These are phyloP conservation scores for Anniella stebbinsi DNA, from an alignment of 2,797 vertebrate species.

Conservation along the genomic window DNA sequence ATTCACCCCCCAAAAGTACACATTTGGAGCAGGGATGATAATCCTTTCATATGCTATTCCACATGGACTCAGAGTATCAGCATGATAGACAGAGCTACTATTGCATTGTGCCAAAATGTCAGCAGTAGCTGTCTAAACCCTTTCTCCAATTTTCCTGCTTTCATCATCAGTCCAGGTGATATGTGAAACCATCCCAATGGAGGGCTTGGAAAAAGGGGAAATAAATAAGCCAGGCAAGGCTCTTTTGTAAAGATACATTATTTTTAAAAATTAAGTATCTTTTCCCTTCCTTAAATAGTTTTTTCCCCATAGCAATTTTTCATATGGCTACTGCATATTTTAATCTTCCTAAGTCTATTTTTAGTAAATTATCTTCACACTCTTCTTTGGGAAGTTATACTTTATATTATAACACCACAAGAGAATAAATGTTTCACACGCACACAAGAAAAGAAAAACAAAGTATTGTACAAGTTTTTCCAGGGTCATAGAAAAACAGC, in stretches of 20 bases:
- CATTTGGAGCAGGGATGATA: background rate
- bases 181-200: background rate
- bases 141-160: background rate
- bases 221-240: constrained; percentile 2
- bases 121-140: background rate
- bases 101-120: background rate
- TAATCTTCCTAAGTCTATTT: constrained; percentile 40
- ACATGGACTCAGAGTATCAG: background rate
- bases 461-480: constrained; percentile 21
- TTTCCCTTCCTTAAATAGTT: constrained; percentile 12
- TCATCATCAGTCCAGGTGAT: background rate
- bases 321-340: constrained; percentile 21
- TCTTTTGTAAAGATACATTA: background rate
- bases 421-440: constrained; percentile 56
- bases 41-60: background rate
- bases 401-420: constrained; percentile 38
- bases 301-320: background rate
- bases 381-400: constrained; percentile 34
- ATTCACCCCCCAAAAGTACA: background rate
- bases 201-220: background rate
- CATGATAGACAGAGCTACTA: background rate
- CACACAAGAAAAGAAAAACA: constrained; percentile 35
- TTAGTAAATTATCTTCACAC: constrained; percentile 40
- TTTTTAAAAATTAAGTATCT: constrained; percentile 16
- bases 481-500: constrained; percentile 27